Conservation (phyloP, 2,113 vertebrate genomes). For the Bothrops jararaca region DNA sequence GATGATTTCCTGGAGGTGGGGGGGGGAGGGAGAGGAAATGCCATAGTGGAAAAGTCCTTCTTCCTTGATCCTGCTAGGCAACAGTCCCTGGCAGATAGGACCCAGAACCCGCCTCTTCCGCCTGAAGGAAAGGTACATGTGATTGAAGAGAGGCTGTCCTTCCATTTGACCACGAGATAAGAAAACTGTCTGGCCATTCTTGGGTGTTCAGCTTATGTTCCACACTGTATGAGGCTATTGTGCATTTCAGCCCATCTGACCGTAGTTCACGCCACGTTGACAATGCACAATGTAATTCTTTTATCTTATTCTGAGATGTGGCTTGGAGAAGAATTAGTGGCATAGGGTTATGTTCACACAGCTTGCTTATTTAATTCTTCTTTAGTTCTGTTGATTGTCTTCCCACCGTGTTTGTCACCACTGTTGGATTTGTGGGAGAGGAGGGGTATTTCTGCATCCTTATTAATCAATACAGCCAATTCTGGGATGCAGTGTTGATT, state of each 20-base stretch:
- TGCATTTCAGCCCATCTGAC: background rate
- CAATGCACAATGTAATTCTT: background rate
- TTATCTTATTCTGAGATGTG: background rate
- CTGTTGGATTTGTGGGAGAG: background rate
- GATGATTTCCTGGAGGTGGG: background rate
- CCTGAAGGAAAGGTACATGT: background rate
- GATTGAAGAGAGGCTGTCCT: background rate
- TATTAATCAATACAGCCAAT: too few species aligned
- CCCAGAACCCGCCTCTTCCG: background rate
- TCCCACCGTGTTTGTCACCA: background rate
- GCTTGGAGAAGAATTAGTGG: background rate
- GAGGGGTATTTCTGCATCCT: background rate
- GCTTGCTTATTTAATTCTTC: background rate
- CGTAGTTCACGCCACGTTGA: background rate
- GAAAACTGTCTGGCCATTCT: background rate
- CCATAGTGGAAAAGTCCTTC: background rate
- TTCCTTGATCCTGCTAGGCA: background rate
- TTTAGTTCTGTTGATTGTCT: background rate
- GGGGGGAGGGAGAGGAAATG: fast-evolving
- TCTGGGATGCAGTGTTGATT: background rate
- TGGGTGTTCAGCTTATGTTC: background rate
- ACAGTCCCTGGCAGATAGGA: background rate
- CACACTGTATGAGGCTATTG: background rate
- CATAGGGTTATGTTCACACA: background rate
- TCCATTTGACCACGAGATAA: background rate